Evolutionary conservation across 2,797 vertebrate genomes (phyloP), one percentile per base, ranked within the genome.

Genomic region (Lates japonicus): DNA sequence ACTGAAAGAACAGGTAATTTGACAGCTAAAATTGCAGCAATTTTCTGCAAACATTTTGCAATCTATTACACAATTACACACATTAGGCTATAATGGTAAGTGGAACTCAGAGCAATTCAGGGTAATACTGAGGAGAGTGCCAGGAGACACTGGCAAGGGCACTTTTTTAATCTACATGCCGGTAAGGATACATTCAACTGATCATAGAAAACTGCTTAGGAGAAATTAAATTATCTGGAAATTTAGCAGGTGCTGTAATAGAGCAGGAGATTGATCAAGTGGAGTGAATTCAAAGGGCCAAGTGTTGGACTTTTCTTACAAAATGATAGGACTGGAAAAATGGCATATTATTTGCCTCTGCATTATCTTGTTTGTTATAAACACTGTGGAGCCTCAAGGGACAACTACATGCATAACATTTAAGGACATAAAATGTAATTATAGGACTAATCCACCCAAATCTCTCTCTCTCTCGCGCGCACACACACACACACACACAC

Each of bases 21-120:
- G 70, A 78, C 65, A 73, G 69, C 72, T 76, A 68, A 82, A 92
- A 93, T 90, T 87, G 72, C 48, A 60, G 70, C 81, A 37, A 92
- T 93, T 94, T 92, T 87, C 88, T 69, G 69, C 65, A 87, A 91
- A 90, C 83, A 83, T 87, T 85, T 70, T 80, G 76, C 51, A 75
- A 80, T 89, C 48, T 69, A 70, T 82, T 80, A 80, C 84, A 81
- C 48, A 72, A 90, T 92, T 88, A 85, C 54, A 72, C 71, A 76
- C 69, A 82, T 78, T 74, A 76, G 61, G n/a, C 35, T 63, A 25
- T 58, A 58, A 87, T 82, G 22, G 61, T 41, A 58, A 79, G 72
- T 70, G 64, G 33, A 76, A 62, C 70, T 82, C 46, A 73, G 70
- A 85, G 64, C 68, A 80, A 74, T 71, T 78, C 41, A 58, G 65